Evolutionary conservation across 2,797 vertebrate genomes (phyloP).

Genomic region (Toxotes lorentzi): DNA sequence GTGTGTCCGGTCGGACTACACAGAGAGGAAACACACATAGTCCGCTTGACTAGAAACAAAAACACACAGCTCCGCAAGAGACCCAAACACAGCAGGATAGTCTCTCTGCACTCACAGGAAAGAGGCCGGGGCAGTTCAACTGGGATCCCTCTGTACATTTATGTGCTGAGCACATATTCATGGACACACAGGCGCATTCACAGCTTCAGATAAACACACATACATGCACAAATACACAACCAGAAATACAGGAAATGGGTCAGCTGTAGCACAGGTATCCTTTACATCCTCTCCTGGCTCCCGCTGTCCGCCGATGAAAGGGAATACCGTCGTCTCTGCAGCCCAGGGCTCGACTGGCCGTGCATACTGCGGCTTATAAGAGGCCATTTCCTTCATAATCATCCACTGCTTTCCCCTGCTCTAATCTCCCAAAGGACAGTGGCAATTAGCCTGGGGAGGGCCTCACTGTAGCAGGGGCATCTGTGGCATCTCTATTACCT

Average conservation of each 20-base stretch:
- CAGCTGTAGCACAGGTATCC: slow-evolving; percentile 68
- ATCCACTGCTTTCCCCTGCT: slow-evolving; percentile 54
- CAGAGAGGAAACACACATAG: slow-evolving; percentile 66
- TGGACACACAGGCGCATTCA: neutral
- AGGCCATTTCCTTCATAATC: slow-evolving; percentile 79
- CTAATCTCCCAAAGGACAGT: slow-evolving; percentile 69
- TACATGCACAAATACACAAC: slow-evolving; percentile 33
- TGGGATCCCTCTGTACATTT: slow-evolving; percentile 33
- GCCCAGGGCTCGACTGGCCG: slow-evolving; percentile 47
- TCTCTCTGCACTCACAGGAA: slow-evolving; percentile 65
- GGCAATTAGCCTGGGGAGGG: slow-evolving; percentile 57
- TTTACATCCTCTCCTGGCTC: slow-evolving; percentile 72
- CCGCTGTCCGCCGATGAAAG: slow-evolving; percentile 66
- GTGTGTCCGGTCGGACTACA: slow-evolving; percentile 63
- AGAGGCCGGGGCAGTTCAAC: slow-evolving; percentile 54
- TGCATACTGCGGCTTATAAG: slow-evolving; percentile 58
- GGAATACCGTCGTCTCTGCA: slow-evolving; percentile 57
- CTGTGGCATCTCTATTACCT: slow-evolving; percentile 64
- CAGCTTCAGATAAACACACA: slow-evolving; percentile 34
- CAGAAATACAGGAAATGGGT: slow-evolving; percentile 71
- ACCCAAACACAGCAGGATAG: slow-evolving; percentile 52
- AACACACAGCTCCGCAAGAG: slow-evolving; percentile 68
- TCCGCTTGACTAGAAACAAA: slow-evolving; percentile 73
- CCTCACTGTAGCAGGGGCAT: slow-evolving; percentile 50
- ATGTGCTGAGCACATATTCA: slow-evolving; percentile 19